A percentile compares a stretch with the other conserved stretches of the same genome.
phyloP scores from a whole-genome alignment of 2,113 vertebrate species.

The Alosa alosa region DNA sequence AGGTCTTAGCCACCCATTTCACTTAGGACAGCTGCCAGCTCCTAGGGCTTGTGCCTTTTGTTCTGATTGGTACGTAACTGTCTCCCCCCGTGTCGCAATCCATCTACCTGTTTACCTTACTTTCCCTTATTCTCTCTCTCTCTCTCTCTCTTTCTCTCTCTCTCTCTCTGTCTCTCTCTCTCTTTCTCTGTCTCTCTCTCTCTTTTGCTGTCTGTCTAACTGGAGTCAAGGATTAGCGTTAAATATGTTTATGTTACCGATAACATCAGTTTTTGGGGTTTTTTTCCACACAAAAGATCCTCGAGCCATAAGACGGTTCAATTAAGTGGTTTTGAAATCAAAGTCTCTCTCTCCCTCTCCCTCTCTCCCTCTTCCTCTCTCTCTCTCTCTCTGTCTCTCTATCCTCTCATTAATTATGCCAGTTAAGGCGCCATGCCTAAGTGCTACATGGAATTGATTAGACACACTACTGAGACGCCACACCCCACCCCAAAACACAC shows the following conservation, averaged over 20 bases:
- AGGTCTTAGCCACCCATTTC: neutral
- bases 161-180: no score
- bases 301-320: no score
- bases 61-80: neutral
- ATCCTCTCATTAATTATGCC: constrained; percentile 40
- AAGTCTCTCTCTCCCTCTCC: neutral
- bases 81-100: no score
- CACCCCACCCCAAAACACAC: neutral
- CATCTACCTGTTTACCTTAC: no score
- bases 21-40: neutral
- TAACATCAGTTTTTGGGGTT: no score
- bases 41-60: neutral
- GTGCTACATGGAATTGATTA: constrained; percentile 58
- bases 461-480: constrained; percentile 45
- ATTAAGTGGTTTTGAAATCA: no score
- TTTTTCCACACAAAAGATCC: no score
- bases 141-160: no score
- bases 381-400: constrained; percentile 3
- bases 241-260: no score
- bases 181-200: no score
- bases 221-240: no score
- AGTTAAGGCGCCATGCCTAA: constrained; percentile 40
- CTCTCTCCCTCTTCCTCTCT: neutral
- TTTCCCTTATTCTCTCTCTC: neutral
- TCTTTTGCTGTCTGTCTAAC: no score